Conservation (phyloP, 2,113 vertebrate genomes). For the Petroica traversi region DNA sequence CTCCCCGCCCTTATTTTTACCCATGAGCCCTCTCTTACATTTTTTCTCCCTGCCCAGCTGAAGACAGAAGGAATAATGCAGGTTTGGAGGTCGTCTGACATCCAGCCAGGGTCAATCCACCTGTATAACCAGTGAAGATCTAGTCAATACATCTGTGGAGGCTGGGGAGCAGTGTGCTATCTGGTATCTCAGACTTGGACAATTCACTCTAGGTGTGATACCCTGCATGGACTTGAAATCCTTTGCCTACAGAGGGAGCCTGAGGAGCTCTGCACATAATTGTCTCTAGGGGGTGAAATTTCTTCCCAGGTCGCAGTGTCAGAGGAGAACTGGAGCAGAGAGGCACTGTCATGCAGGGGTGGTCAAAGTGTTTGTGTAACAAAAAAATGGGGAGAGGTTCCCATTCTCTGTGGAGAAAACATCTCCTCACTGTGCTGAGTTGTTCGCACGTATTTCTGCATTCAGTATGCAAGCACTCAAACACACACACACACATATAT, state of each 20-base stretch:
- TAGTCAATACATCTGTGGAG: not conserved
- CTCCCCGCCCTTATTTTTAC: not conserved
- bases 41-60: not conserved
- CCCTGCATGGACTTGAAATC: not conserved
- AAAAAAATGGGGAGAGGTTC: not conserved
- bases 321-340: not conserved
- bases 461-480: not conserved
- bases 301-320: not conserved
- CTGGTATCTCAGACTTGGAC: not conserved
- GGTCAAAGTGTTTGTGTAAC: not conserved
- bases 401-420: not conserved
- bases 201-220: not conserved
- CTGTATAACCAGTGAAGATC: not conserved
- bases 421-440: not conserved
- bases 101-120: not conserved
- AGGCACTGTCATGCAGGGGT: accelerated
- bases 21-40: not conserved
- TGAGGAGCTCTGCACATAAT: not conserved
- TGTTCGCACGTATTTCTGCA: not conserved
- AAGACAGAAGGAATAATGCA: not conserved
- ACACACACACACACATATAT: not conserved
- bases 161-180: not conserved
- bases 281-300: not conserved
- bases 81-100: not conserved
- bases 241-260: not conserved